A percentile compares a stretch with the other conserved stretches of the same genome.
These are phyloP conservation scores for Leptodactylus fuscus DNA, from an alignment of 2,113 vertebrate species.

Conservation along the genomic window DNA sequence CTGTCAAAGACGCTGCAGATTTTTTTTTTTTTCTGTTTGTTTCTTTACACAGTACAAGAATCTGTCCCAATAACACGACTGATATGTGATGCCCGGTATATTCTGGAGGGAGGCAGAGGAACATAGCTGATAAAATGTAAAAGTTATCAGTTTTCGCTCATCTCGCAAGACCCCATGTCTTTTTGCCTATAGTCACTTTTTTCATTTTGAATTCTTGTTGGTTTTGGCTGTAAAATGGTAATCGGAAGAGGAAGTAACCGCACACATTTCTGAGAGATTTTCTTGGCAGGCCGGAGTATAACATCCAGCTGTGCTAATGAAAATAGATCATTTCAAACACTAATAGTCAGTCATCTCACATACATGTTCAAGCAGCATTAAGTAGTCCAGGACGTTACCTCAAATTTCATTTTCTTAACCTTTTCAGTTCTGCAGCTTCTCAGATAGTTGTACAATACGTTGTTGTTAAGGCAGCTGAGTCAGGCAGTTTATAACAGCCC, in stretches of 20 bases:
- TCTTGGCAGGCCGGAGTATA: conserved; percentile 49
- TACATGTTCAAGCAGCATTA: conserved; percentile 52
- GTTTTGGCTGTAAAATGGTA: conserved; percentile 57
- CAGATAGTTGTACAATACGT: neutral
- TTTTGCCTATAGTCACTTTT: conserved; percentile 21
- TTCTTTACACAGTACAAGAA: neutral
- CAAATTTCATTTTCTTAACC: conserved; percentile 49
- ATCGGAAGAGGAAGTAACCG: conserved; percentile 58
- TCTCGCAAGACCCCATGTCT: conserved; percentile 26
- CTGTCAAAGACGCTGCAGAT: neutral
- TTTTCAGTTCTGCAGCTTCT: conserved; percentile 19
- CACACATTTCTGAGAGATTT: conserved; percentile 57
- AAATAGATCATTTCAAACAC: conserved; percentile 59
- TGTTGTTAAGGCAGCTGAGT: neutral
- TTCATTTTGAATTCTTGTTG: conserved; percentile 52
- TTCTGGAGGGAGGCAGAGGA: neutral
- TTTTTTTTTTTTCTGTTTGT: no score
- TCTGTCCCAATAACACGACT: neutral
- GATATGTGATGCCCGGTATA: neutral
- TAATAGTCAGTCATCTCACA: conserved; percentile 58
- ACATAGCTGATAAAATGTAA: neutral
- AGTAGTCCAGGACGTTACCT: conserved; percentile 37
- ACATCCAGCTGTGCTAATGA: conserved; percentile 61
- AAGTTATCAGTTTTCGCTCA: neutral
- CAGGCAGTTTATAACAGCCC: neutral